A percentile compares a stretch with the other conserved stretches of the same genome.
These are phyloP conservation scores for Austrolebias charrua DNA, from an alignment of 2,797 vertebrate species.

Conservation along the genomic window DNA sequence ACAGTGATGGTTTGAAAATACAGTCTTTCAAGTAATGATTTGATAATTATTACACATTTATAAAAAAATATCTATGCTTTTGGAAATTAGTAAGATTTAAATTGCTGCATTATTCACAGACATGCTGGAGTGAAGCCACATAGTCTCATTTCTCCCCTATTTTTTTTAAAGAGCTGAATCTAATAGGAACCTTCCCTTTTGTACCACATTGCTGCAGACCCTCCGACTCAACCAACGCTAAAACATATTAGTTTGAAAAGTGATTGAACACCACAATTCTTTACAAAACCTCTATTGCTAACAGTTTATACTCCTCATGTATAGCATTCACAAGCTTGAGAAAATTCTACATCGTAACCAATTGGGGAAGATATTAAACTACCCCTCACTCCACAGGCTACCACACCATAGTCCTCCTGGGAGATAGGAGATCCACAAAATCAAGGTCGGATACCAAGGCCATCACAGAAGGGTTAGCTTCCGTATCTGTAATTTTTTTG, in stretches of 20 bases:
- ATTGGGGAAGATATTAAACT: conserved; percentile 64
- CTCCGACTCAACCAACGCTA: conserved; percentile 46
- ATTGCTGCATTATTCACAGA: conserved; percentile 35
- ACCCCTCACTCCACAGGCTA: background rate
- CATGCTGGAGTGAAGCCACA: conserved; percentile 28
- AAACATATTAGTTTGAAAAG: conserved; percentile 43
- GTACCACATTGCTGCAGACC: conserved; percentile 36
- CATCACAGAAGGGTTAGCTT: conserved; percentile 48
- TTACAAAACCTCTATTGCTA: conserved; percentile 41
- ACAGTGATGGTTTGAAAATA: too few relatives aligned
- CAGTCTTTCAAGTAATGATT: background rate
- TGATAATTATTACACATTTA: background rate
- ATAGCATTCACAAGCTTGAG: conserved; percentile 47
- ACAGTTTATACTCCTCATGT: conserved; percentile 56
- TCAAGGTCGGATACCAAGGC: conserved; percentile 56
- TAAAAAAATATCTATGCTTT: background rate
- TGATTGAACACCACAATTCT: conserved; percentile 40
- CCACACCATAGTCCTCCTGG: conserved; percentile 32
- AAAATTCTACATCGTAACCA: conserved; percentile 58
- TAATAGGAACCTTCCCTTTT: conserved; percentile 39
- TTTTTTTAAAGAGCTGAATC: conserved; percentile 59
- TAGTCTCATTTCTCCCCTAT: conserved; percentile 48
- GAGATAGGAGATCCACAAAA: conserved; percentile 54
- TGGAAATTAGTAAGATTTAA: conserved; percentile 36
- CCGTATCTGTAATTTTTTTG: conserved; percentile 42